Conservation (phyloP, 2,113 vertebrate species). For the Pagrus major region DNA sequence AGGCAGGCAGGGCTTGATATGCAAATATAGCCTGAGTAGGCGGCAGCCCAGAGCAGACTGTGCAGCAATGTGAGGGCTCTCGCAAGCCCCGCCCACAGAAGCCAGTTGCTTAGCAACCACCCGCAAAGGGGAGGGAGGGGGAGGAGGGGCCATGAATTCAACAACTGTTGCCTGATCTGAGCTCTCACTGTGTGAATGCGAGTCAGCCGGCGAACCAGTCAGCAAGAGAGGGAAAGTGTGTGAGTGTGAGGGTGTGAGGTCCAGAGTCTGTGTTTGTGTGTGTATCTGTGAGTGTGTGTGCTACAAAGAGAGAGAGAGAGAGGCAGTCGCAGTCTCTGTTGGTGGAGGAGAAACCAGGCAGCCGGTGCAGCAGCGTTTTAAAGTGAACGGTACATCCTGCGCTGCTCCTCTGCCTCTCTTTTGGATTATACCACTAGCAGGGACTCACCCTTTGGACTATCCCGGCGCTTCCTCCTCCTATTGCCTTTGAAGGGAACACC, state of each 20-base stretch:
- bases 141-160: constrained; percentile 77
- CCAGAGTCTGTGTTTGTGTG: constrained; percentile 39
- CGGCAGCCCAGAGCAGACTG: constrained; percentile 61
- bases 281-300: constrained; percentile 20
- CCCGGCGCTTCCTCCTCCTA: constrained; percentile 42
- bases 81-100: constrained; percentile 63
- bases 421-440: constrained; percentile 61
- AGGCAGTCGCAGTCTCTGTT: constrained; percentile 20
- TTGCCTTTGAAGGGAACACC: constrained; percentile 65
- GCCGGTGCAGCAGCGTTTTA: constrained; percentile 55
- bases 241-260: constrained; percentile 50
- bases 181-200: constrained; percentile 67
- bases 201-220: constrained; percentile 63
- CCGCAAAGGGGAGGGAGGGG: constrained; percentile 53
- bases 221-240: constrained; percentile 52
- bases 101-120: constrained; percentile 82
- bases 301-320: neutral
- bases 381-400: constrained; percentile 56
- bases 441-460: constrained; percentile 71
- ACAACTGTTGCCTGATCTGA: constrained; percentile 83
- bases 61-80: constrained; percentile 75
- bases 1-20: constrained; percentile 65
- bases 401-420: constrained; percentile 40
- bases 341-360: constrained; percentile 44
- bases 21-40: constrained; percentile 79